Evolutionary conservation across 2,113 vertebrate genomes (phyloP), one percentile per base, ranked within the genome.

Genomic region (Cephalopterus ornatus): DNA sequence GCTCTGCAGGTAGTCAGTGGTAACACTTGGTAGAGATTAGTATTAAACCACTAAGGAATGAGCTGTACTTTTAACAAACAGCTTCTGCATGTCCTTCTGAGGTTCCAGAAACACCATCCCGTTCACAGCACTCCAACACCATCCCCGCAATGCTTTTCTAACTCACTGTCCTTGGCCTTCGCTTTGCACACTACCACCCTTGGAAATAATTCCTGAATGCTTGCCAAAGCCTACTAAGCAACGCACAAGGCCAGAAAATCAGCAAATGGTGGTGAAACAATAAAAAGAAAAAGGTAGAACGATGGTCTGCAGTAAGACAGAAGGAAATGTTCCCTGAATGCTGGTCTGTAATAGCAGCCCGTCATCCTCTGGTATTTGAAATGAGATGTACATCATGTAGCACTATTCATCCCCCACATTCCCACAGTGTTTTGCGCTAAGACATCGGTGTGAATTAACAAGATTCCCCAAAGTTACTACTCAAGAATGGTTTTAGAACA

Each of bases 1-100:
- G 90, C 89, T 96, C 42, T 85, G 63, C 89, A 96, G 91, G 81
- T 95, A 94, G 96, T 90, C 95, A 95, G 95, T 85, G 84, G 82
- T 97, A 97, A 96, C 62, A 73, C 65, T 21, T 86, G 27, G 35
- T 96, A 93, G 81, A 61, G 44, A 90, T 89, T 85, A 92, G 65
- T 33, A 93, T 92, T 89, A 88, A 94, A 77, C 68, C 71, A 76
- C 61, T 72, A 65, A 91, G 74, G 89, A 96, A 74, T 71, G 41
- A 79, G 75, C 56, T 90, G 80, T 85, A 8, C 52, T 87, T 89
- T 77, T 85, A 94, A 74, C 89, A 52, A 59, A 85, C 86, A 91
- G 73, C 86, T 96, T 66, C 52, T 88, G 89, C 92, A 93, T 96
- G 93, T 49, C 74, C 20, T 30, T 11, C 12, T 75, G 80, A 77